These are phyloP conservation scores for Pollimyrus isidori DNA, from an alignment of 2,113 vertebrate species.

Conservation along the genomic window DNA sequence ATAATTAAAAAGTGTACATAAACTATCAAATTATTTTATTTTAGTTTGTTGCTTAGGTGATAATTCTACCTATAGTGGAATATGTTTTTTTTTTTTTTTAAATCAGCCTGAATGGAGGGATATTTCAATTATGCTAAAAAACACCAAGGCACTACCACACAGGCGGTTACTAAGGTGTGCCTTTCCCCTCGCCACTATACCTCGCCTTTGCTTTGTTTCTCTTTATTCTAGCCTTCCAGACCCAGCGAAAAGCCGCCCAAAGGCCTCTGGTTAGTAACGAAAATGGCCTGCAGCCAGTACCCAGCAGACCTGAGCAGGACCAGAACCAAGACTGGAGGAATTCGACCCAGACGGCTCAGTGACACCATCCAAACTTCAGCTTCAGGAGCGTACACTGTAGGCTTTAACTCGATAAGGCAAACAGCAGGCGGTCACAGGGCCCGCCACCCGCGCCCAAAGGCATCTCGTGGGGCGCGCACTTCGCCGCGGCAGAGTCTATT, in stretches of 20 bases:
- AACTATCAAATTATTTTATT: not conserved
- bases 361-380: not conserved
- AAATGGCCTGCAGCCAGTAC: not conserved
- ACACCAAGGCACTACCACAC: not conserved
- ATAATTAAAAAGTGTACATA: not conserved
- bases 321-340: not conserved
- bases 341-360: not conserved
- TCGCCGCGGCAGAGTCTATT: not conserved
- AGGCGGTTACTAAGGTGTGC: not conserved
- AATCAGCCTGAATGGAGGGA: not conserved
- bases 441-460: not conserved
- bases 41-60: not conserved
- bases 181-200: not conserved
- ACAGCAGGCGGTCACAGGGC: not conserved
- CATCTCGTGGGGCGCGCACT: not conserved
- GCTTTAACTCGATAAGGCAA: not conserved
- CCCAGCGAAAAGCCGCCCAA: not conserved
- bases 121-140: not conserved
- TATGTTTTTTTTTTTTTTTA: not conserved
- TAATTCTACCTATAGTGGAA: not conserved
- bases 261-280: not conserved
- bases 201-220: not conserved
- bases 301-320: not conserved
- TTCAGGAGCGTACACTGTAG: not conserved
- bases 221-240: not conserved